These are phyloP conservation scores for Champsocephalus gunnari DNA, from an alignment of 2,797 vertebrate species.

Conservation along the genomic window DNA sequence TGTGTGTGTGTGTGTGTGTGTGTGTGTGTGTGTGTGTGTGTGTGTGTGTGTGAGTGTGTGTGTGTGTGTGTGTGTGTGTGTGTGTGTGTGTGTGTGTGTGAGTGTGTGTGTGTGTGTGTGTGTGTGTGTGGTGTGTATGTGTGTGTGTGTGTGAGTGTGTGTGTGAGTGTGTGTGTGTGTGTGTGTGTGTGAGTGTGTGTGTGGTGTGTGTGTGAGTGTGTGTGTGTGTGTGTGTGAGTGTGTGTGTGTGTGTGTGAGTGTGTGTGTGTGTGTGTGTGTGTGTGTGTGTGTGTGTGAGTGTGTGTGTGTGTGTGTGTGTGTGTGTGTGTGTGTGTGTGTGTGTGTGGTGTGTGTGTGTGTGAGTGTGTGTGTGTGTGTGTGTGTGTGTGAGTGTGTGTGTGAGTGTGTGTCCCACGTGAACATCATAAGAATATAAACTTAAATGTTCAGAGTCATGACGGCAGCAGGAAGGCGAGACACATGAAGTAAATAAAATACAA, in stretches of 20 bases:
- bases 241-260: constrained; percentile 17
- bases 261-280: constrained; percentile 6
- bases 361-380: constrained; percentile 18
- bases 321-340: constrained; percentile 22
- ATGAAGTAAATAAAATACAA: no score
- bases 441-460: background rate
- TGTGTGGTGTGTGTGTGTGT: constrained; percentile 5
- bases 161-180: no score
- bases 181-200: no score
- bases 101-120: no score
- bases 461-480: no score
- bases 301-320: constrained; percentile 7
- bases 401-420: constrained; percentile 39
- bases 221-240: constrained; percentile 3
- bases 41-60: no score
- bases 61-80: no score
- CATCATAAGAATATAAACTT: constrained; percentile 25
- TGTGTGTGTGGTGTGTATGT: no score
- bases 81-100: no score
- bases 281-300: constrained; percentile 16
- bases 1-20: no score
- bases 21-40: no score
- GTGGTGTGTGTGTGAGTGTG: background rate
- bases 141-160: no score
- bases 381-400: constrained; percentile 5